Evolutionary conservation across 1,140 invertebrate genomes (phyloP), one percentile per base, ranked within the genome.

Genomic region (Lepidostoma basale): DNA sequence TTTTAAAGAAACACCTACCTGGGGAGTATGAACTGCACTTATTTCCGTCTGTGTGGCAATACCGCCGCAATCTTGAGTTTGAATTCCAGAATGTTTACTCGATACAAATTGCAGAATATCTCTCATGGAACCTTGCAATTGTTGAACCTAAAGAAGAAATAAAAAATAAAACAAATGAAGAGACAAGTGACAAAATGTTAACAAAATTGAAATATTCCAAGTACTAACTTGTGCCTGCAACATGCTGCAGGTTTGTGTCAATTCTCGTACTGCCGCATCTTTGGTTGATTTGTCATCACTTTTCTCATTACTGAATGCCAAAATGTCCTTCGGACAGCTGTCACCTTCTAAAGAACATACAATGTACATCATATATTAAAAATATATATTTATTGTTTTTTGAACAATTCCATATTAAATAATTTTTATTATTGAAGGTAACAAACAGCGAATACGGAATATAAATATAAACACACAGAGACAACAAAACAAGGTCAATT

Each of bases 21-120:
- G 87, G 3, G 90, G 90, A 1, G 90, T 91, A 73, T 88, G 85
- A 4, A 92, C 89, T 1, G 90, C 90, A 12, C 87, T 83, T 65
- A 92, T 88, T 80, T 93, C 91, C 0, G 91, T 92, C 80, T 93
- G 91, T 2, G 91, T 92, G 63, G 84, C 87, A 73, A 86, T 86
- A 8, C 84, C 87, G 47, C 85, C 85, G 30, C 84, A 82, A 5
- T 82, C 72, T 22, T 71, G 71, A 69, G 64, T 52, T 1, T 45
- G 14, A 18, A 77, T 12, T 5, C 60, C 30, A 58, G 68, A 75
- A 74, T 78, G 77, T 68, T 83, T 79, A 70, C 80, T 80, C 9
- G 86, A 84, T 76, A 92, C 87, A 28, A 88, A 89, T 56, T 87
- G 87, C 56, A 90, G 82, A 73, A 92, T 89, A 71, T 91, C 88